Percentiles rank a stretch among this genome's conserved stretches.
phyloP scores from a whole-genome alignment of 2,888 invertebrate genomes.

The Sphaerophoria rueppellii region DNA sequence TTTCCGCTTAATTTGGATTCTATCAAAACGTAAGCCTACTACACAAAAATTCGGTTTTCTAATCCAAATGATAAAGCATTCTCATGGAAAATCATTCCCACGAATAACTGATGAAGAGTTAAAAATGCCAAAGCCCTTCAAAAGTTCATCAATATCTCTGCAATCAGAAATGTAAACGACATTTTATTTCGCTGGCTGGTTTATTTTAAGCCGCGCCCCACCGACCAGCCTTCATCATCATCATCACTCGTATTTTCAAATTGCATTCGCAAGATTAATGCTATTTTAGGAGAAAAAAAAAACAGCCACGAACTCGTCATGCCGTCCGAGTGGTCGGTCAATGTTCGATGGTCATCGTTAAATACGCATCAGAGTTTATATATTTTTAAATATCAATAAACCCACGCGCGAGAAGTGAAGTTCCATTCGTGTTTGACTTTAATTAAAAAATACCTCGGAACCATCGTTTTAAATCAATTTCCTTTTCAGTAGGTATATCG shows the following conservation, averaged over 20 bases:
- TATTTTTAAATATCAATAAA: conserved; percentile 58
- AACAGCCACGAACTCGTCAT: not conserved
- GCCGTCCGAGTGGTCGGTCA: not conserved
- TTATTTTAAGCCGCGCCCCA: not conserved
- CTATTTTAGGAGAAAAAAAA: not conserved
- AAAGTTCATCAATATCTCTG: not conserved
- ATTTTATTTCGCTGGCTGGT: not conserved
- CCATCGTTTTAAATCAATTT: conserved; percentile 72
- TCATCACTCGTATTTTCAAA: not conserved
- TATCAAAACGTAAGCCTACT: too few species aligned
- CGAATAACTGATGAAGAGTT: too few species aligned
- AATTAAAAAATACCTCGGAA: conserved; percentile 73
- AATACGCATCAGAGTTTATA: conserved; percentile 22
- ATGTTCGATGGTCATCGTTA: not conserved
- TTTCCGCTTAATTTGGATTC: too few species aligned
- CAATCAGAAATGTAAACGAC: conserved; percentile 3
- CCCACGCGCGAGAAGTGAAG: conserved; percentile 42
- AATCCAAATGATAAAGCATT: too few species aligned
- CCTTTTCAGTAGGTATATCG: conserved; percentile 47
- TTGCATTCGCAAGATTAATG: not conserved
- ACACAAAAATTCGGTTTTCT: too few species aligned
- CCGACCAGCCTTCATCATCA: not conserved
- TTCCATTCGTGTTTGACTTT: conserved; percentile 61
- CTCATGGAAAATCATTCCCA: too few species aligned
- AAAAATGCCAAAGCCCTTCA: not conserved